phyloP scores from a whole-genome alignment of 1,140 invertebrate genomes.

The Condylostylus longicornis region DNA sequence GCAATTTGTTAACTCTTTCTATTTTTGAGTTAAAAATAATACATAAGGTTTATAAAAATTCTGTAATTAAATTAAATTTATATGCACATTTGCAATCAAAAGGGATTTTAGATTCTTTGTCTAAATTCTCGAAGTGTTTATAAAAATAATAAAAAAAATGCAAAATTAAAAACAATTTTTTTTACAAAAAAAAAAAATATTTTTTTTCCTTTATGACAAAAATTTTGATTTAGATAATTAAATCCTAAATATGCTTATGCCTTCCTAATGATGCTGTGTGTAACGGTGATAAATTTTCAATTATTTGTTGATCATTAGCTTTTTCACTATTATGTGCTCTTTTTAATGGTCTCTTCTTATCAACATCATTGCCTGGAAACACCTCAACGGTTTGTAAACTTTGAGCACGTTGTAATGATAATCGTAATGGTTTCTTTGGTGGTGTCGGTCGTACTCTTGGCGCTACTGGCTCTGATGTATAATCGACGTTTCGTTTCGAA shows the following conservation, averaged over 20 bases:
- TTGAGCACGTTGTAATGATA: conserved; percentile 61
- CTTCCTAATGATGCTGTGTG: conserved; percentile 28
- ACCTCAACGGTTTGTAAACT: conserved; percentile 60
- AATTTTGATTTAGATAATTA: too few species aligned
- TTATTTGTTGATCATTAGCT: conserved; percentile 12
- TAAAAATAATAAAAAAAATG: too few species aligned
- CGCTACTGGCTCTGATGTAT: conserved; percentile 39
- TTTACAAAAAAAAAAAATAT: too few species aligned
- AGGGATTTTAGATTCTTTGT: too few species aligned
- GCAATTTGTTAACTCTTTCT: too few species aligned
- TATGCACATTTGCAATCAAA: too few species aligned
- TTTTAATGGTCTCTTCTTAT: conserved; percentile 29
- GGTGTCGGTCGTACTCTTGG: conserved; percentile 48
- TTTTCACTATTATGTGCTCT: conserved; percentile 23
- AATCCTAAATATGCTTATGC: conserved; percentile 25
- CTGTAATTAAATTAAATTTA: too few species aligned
- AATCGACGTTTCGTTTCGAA: conserved; percentile 33
- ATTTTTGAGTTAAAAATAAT: too few species aligned
- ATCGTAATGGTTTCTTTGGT: conserved; percentile 64
- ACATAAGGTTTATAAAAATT: too few species aligned
- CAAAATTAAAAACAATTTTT: too few species aligned
- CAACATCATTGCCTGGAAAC: conserved; percentile 11
- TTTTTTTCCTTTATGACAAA: too few species aligned
- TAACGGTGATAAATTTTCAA: conserved; percentile 20
- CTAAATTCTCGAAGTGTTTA: too few species aligned